A percentile compares a stretch with the other conserved stretches of the same genome.
These are phyloP conservation scores for Anadara kagoshimensis DNA, from an alignment of 1,140 invertebrate species.

Conservation along the genomic window DNA sequence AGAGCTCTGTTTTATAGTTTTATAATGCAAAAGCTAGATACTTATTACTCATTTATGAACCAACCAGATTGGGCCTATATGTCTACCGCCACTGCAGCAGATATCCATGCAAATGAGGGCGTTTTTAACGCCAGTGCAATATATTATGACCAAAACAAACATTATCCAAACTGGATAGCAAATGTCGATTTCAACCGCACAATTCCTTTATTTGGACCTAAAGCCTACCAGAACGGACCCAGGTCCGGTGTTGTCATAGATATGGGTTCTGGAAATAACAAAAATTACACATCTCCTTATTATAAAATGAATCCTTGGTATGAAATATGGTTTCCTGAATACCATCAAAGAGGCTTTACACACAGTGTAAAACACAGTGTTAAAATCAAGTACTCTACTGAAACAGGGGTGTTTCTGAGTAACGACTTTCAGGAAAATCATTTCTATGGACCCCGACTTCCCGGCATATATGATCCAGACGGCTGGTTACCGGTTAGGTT, in stretches of 20 bases:
- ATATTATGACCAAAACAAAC: slow-evolving; percentile 94
- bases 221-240: slow-evolving; percentile 80
- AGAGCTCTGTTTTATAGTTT: slow-evolving; percentile 94
- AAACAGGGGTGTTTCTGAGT: slow-evolving; percentile 79
- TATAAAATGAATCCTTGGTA: slow-evolving; percentile 86
- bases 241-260: slow-evolving; percentile 61
- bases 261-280: slow-evolving; percentile 76
- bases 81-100: slow-evolving; percentile 93
- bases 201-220: slow-evolving; percentile 93
- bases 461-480: slow-evolving; percentile 52
- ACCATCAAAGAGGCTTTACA: slow-evolving; percentile 1
- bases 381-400: slow-evolving; percentile 90
- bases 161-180: slow-evolving; percentile 85
- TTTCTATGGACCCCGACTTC: slow-evolving; percentile 70
- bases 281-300: slow-evolving; percentile 91
- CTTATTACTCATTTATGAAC: slow-evolving; percentile 78
- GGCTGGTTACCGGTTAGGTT: slow-evolving; percentile 93
- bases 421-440: slow-evolving; percentile 49
- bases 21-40: slow-evolving; percentile 83
- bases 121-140: slow-evolving; percentile 93
- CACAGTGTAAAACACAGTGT: slow-evolving; percentile 50
- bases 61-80: slow-evolving; percentile 99
- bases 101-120: slow-evolving; percentile 91
- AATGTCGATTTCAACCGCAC: slow-evolving; percentile 95
- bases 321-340: slow-evolving; percentile 30